Conservation (phyloP, 1,140 invertebrate genomes). For the Drosophila bocqueti region DNA sequence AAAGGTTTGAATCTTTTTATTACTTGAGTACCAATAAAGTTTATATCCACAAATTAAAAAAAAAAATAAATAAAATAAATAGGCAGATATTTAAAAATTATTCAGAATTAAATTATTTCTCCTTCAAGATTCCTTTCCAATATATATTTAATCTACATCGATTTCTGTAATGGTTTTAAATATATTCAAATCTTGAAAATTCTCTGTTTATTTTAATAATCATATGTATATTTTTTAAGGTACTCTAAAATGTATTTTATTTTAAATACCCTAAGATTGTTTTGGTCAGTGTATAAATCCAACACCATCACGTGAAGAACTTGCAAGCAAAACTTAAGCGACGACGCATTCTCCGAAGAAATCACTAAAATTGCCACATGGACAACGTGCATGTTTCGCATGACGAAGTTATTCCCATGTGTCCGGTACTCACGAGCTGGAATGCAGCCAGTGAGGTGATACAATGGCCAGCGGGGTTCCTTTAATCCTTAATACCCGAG, state of each 20-base stretch:
- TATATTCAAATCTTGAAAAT: no score
- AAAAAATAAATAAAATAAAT: no score
- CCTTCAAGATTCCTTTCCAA: no score
- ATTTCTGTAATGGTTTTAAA: no score
- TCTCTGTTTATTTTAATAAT: no score
- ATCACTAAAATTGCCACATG: slow-evolving; percentile 9
- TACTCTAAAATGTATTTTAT: not conserved
- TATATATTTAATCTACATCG: no score
- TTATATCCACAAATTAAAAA: no score
- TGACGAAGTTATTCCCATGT: slow-evolving; percentile 4
- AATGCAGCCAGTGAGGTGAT: not conserved
- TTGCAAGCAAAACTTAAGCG: not conserved
- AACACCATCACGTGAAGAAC: slow-evolving; percentile 7
- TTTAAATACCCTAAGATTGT: not conserved
- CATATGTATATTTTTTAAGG: no score
- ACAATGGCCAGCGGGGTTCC: not conserved
- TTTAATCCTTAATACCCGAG: slow-evolving; percentile 7
- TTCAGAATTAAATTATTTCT: no score
- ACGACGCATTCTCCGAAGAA: not conserved
- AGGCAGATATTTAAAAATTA: no score
- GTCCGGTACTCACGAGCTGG: slow-evolving; percentile 13
- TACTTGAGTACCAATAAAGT: no score
- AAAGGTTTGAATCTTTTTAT: no score
- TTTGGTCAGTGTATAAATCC: not conserved
- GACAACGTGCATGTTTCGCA: slow-evolving; percentile 15